Conservation (phyloP, 2,113 vertebrate species). For the Eurystomus gularis region DNA sequence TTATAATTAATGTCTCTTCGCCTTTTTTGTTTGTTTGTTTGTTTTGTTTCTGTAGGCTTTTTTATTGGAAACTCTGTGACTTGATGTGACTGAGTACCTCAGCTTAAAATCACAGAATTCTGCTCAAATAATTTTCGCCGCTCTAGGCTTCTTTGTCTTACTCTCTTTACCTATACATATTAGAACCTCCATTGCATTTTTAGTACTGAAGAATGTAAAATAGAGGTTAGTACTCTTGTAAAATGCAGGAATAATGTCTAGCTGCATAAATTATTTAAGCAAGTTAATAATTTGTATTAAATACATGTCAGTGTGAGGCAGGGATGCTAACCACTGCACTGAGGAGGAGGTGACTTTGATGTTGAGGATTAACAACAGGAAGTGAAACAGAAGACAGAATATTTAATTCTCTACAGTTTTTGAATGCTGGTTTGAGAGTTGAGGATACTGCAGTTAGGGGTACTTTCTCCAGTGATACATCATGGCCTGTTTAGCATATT, state of each 20-base stretch:
- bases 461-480: slow-evolving; percentile 12
- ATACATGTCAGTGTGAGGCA: slow-evolving; percentile 67
- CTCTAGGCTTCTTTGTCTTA: slow-evolving; percentile 49
- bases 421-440: slow-evolving; percentile 74
- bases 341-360: slow-evolving; percentile 81
- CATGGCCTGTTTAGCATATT: slow-evolving; percentile 21
- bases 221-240: slow-evolving; percentile 53
- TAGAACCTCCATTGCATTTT: slow-evolving; percentile 16
- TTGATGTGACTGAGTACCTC: slow-evolving; percentile 1
- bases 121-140: slow-evolving; percentile 48
- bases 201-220: slow-evolving; percentile 38
- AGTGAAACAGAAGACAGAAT: slow-evolving; percentile 79
- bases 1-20: background rate
- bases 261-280: slow-evolving; percentile 63
- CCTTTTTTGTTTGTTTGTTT: background rate
- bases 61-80: slow-evolving; percentile 23
- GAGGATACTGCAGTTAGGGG: background rate
- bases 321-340: slow-evolving; percentile 80
- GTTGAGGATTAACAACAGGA: slow-evolving; percentile 80
- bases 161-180: slow-evolving; percentile 15
- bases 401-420: slow-evolving; percentile 80
- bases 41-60: background rate
- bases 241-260: slow-evolving; percentile 65
- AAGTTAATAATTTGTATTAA: slow-evolving; percentile 68
- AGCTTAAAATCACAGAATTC: background rate